Conservation (phyloP, 2,113 vertebrate genomes). For the Eupsittula cactorum region DNA sequence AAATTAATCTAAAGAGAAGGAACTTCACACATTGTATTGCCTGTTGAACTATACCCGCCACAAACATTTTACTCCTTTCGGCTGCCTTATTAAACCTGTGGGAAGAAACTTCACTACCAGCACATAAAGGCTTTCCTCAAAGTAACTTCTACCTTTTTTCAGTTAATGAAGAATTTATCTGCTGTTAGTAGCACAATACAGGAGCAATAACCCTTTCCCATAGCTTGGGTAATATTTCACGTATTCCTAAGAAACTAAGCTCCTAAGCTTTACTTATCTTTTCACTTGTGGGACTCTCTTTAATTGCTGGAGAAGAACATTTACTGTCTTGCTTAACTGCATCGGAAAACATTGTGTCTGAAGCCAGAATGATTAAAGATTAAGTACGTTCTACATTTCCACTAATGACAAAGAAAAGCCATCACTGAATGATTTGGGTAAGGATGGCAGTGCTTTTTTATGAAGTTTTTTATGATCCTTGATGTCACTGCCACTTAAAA, state of each 20-base stretch:
- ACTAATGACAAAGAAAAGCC: neutral
- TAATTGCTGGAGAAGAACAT: neutral
- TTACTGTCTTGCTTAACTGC: neutral
- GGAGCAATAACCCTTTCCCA: neutral
- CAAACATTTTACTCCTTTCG: conserved; percentile 36
- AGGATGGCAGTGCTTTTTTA: neutral
- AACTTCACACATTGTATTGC: conserved; percentile 25
- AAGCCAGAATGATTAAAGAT: neutral
- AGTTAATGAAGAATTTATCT: conserved; percentile 31
- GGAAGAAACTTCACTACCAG: conserved; percentile 15
- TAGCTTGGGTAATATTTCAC: conserved; percentile 13
- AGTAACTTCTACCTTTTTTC: neutral
- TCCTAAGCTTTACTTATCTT: neutral
- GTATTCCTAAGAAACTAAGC: conserved; percentile 11
- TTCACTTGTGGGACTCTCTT: neutral
- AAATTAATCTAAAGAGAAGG: conserved; percentile 53
- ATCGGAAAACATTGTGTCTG: neutral
- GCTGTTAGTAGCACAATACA: neutral
- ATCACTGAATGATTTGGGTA: neutral
- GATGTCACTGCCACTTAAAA: neutral
- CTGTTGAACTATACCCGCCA: conserved; percentile 6
- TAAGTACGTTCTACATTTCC: neutral
- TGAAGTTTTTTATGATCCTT: neutral
- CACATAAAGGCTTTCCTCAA: conserved; percentile 11
- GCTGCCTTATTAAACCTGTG: conserved; percentile 37